These are phyloP conservation scores for Neolamprologus tretocephalus DNA, from an alignment of 2,113 vertebrate species.

Conservation along the genomic window DNA sequence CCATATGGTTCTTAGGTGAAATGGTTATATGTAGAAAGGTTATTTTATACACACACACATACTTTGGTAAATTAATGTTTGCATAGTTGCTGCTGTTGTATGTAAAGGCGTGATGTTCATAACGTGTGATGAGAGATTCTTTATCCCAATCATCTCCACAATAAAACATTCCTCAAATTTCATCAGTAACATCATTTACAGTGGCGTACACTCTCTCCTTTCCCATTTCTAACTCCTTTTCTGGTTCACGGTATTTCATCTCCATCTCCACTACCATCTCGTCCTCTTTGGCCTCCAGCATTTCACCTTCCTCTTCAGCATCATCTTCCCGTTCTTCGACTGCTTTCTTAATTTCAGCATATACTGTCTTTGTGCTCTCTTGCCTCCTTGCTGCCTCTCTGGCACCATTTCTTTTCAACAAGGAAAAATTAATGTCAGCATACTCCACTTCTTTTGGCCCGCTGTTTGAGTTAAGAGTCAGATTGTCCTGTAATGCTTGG, in stretches of 20 bases:
- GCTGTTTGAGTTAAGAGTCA: neutral
- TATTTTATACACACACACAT: neutral
- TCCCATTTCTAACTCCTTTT: neutral
- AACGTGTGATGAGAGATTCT: neutral
- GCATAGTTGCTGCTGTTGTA: fast-evolving
- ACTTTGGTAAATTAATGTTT: neutral
- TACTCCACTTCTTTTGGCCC: constrained; percentile 34
- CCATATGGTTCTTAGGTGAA: fast-evolving
- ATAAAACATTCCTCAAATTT: neutral
- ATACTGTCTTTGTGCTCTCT: constrained; percentile 18
- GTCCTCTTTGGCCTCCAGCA: neutral
- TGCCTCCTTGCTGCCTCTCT: neutral
- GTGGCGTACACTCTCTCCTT: constrained; percentile 3
- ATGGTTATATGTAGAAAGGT: neutral
- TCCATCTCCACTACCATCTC: neutral
- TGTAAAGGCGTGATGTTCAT: neutral
- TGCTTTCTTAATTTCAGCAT: constrained; percentile 38
- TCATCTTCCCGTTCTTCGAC: neutral
- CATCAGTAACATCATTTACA: neutral
- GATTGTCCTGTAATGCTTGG: neutral
- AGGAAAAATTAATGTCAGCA: constrained; percentile 20
- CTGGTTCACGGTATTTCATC: neutral
- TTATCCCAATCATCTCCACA: fast-evolving
- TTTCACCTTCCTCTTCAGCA: neutral
- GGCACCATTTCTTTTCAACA: neutral